Conservation (phyloP, 2,113 vertebrate genomes). For the Grallaria varia region DNA sequence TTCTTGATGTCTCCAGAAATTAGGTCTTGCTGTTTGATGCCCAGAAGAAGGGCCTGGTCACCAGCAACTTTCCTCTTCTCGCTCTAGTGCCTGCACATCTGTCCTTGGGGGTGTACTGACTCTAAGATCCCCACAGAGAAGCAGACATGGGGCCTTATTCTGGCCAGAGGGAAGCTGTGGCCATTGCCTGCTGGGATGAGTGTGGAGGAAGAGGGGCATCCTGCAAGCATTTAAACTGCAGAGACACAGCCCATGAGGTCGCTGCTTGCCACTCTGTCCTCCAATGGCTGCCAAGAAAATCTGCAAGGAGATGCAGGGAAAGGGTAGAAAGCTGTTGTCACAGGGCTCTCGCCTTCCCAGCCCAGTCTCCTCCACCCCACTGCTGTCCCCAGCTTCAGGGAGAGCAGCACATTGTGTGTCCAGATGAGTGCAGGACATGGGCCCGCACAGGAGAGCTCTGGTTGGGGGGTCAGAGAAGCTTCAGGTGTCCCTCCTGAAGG, state of each 20-base stretch:
- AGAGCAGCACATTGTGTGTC: not conserved
- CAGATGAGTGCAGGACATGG: not conserved
- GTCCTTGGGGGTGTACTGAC: not conserved
- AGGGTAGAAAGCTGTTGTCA: not conserved
- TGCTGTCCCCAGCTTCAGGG: not conserved
- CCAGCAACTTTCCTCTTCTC: not conserved
- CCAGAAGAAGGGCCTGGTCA: not conserved
- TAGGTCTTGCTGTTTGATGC: not conserved
- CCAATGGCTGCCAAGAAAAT: not conserved
- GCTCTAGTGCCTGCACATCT: fast-evolving
- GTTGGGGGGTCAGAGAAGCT: not conserved
- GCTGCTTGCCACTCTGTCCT: not conserved
- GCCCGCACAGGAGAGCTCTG: not conserved
- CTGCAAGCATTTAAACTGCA: not conserved
- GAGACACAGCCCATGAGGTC: not conserved
- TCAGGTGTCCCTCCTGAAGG: not conserved
- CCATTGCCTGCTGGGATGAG: not conserved
- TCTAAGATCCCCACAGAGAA: not conserved
- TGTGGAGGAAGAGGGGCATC: not conserved
- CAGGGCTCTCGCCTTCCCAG: not conserved
- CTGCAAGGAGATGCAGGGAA: not conserved
- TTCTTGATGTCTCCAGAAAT: not conserved
- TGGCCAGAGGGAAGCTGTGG: not conserved
- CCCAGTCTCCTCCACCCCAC: not conserved
- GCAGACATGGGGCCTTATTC: fast-evolving